Conservation (phyloP, 2,888 invertebrate species). For the Myathropa florea region DNA sequence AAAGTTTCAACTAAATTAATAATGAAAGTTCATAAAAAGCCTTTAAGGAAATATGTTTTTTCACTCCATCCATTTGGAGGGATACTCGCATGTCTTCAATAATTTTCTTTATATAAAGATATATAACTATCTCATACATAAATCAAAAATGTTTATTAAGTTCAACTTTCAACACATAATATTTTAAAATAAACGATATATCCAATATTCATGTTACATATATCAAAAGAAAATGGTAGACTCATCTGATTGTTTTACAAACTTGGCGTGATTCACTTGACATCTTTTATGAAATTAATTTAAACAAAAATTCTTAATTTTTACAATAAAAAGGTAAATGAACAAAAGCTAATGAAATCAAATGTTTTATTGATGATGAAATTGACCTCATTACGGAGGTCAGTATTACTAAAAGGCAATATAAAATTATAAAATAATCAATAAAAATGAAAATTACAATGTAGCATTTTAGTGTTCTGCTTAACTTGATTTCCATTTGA, state of each 20-base stretch:
- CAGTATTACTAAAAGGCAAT: neutral
- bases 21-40: conserved; percentile 25
- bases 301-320: neutral
- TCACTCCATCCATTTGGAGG: neutral
- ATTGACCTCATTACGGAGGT: neutral
- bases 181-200: conserved; percentile 24
- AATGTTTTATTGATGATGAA: neutral
- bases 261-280: neutral
- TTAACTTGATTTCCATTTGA: conserved; percentile 43
- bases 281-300: neutral
- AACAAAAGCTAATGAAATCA: conserved; percentile 15
- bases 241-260: neutral
- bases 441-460: conserved; percentile 39
- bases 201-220: neutral
- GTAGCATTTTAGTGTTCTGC: conserved; percentile 30
- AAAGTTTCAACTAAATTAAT: conserved; percentile 11
- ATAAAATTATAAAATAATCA: conserved; percentile 17
- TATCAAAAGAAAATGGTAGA: neutral
- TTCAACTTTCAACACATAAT: conserved; percentile 5
- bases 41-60: neutral
- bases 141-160: conserved; percentile 25
- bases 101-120: conserved; percentile 7
- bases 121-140: conserved; percentile 12
- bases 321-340: neutral
- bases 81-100: conserved; percentile 9